Evolutionary conservation across 2,888 invertebrate species (phyloP).

Genomic region (Molanna angustata): DNA sequence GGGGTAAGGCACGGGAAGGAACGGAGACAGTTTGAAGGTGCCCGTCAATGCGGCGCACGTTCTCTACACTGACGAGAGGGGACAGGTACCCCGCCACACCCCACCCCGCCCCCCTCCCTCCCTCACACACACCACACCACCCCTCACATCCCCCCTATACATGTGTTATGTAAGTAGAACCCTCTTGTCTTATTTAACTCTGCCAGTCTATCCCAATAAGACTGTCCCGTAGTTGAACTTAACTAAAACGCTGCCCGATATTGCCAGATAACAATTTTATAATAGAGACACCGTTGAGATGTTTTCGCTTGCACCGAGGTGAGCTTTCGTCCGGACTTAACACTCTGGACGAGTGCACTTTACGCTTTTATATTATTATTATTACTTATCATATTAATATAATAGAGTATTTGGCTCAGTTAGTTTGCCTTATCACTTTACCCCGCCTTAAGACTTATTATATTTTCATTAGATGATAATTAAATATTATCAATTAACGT

Average conservation of each 20-base stretch:
- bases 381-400: too few relatives aligned
- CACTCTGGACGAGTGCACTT: neutral
- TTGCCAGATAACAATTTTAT: too few relatives aligned
- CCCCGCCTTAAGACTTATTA: too few relatives aligned
- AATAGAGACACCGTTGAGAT: neutral
- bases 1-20: conserved; percentile 8
- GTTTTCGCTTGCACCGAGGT: neutral
- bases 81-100: conserved; percentile 75
- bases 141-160: conserved; percentile 37
- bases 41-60: conserved; percentile 90
- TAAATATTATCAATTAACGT: too few relatives aligned
- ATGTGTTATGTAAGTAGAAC: conserved; percentile 30
- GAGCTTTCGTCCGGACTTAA: neutral
- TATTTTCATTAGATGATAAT: too few relatives aligned
- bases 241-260: neutral
- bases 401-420: too few relatives aligned
- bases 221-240: neutral
- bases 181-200: conserved; percentile 21
- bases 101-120: neutral
- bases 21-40: conserved; percentile 54
- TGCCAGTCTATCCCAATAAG: neutral
- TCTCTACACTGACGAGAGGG: conserved; percentile 93
- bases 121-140: conserved; percentile 42
- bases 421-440: too few relatives aligned
- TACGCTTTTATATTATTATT: too few relatives aligned